Conservation (phyloP, 2,113 vertebrate genomes). For the Chaetura pelagica region DNA sequence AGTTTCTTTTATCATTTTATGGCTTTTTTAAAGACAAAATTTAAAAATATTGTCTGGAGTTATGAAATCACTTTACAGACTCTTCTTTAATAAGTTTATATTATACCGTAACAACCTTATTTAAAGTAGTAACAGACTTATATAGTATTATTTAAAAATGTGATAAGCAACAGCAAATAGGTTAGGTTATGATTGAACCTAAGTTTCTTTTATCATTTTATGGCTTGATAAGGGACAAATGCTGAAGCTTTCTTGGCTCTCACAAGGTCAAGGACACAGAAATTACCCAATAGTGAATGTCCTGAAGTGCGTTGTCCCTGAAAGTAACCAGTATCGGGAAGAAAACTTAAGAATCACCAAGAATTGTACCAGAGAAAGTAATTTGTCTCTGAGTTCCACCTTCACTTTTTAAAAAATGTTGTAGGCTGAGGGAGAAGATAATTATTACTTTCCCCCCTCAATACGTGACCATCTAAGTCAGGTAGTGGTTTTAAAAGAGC, state of each 20-base stretch:
- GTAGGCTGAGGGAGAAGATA: neutral
- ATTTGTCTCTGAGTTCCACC: neutral
- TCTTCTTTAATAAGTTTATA: neutral
- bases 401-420: fast-evolving
- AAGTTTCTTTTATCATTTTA: neutral
- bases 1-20: neutral
- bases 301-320: neutral
- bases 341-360: neutral
- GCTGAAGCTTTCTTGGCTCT: neutral
- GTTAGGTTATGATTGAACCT: neutral
- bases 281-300: neutral
- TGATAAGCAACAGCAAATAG: neutral
- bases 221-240: neutral
- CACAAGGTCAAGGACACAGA: neutral
- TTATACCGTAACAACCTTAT: neutral
- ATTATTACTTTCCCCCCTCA: neutral
- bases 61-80: neutral
- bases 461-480: neutral
- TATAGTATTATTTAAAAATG: neutral
- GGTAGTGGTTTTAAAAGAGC: neutral
- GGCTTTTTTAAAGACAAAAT: no score
- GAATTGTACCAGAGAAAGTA: neutral
- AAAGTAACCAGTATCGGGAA: neutral
- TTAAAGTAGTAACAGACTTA: neutral
- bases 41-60: neutral